Base-by-base conservation (phyloP, 2,797 vertebrate species). In the Microchirus variegatus region DNA sequence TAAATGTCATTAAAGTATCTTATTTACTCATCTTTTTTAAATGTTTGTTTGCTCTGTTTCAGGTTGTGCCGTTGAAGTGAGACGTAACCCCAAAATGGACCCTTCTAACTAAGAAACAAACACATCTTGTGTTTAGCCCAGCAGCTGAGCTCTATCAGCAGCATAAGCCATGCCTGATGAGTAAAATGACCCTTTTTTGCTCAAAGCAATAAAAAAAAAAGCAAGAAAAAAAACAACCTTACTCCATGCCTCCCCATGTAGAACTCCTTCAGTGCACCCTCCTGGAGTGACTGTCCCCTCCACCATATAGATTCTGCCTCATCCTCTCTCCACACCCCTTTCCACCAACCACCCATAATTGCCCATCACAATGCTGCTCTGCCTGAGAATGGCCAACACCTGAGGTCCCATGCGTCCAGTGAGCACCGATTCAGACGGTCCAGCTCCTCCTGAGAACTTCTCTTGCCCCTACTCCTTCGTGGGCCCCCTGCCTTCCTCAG, bases 391-490 rank as follows among this genome's bases (percentile, higher is more conserved):
- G 95, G 91, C 93, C 82, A 83, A 96, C 79, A 96, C 96, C 93
- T 99, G 94, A 94, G 94, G 90, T 92, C 95, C 91, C 94, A 98
- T 97, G 96, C 95, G 92, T 95, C 96, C 95, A 81, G 89, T 95
- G 92, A 95, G 94, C 92, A 91, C 94, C 88, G 92, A 94, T 92
- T 94, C 92, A 91, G 94, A 95, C 93, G 94, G 95, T 94, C 93
- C 95, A 88, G 94, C 95, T 94, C 94, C 95, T 92, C 94, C 96
- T 90, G 95, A 94, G 94, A 95, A 94, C 91, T 92, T 94, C 92
- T 93, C 92, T 83, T 90, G 89, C 93, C 94, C 94, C 88, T 91
- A 87, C 89, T 93, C 94, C 78, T 71, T 87, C 11, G 86, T 80
- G 74, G 94, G 94, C 90, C 94, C 94, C 75, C 89, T 90, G 83